phyloP scores from a whole-genome alignment of 23 tunicate genomes.

The Halocynthia roretzi region DNA sequence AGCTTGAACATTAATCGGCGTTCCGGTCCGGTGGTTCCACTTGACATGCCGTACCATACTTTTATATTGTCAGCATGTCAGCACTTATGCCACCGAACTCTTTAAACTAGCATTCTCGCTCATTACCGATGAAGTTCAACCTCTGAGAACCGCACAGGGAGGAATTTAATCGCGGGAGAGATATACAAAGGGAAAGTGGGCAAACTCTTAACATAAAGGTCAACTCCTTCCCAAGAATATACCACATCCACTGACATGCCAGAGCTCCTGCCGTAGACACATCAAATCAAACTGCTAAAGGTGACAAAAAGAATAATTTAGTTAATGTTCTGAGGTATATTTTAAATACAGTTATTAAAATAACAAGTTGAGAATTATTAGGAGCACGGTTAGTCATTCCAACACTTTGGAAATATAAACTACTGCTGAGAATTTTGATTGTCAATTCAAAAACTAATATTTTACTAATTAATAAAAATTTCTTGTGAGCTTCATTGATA shows the following conservation, averaged over 20 bases:
- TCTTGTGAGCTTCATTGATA: too few relatives aligned
- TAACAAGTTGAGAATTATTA: neutral
- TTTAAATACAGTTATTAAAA: neutral
- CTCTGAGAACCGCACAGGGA: too few relatives aligned
- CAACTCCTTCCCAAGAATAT: conserved; percentile 19
- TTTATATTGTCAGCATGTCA: too few relatives aligned
- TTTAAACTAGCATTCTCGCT: too few relatives aligned
- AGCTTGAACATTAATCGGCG: neutral
- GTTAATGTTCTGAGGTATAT: too few relatives aligned
- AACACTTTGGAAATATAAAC: too few relatives aligned
- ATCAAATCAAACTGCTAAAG: conserved; percentile 28
- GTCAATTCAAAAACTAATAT: neutral
- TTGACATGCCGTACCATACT: too few relatives aligned
- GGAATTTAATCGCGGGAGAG: neutral
- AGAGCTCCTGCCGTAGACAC: conserved; percentile 31
- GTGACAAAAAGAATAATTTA: conserved; percentile 5
- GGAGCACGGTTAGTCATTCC: too few relatives aligned
- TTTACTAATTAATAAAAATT: neutral
- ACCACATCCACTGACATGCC: conserved; percentile 27
- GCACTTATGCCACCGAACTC: too few relatives aligned
- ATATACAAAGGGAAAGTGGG: neutral
- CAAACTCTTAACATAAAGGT: neutral
- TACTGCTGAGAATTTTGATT: too few relatives aligned
- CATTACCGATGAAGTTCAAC: too few relatives aligned
- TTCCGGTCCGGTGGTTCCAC: neutral